phyloP scores from a whole-genome alignment of 2,888 invertebrate species.

The Taphrorychus bicolor region DNA sequence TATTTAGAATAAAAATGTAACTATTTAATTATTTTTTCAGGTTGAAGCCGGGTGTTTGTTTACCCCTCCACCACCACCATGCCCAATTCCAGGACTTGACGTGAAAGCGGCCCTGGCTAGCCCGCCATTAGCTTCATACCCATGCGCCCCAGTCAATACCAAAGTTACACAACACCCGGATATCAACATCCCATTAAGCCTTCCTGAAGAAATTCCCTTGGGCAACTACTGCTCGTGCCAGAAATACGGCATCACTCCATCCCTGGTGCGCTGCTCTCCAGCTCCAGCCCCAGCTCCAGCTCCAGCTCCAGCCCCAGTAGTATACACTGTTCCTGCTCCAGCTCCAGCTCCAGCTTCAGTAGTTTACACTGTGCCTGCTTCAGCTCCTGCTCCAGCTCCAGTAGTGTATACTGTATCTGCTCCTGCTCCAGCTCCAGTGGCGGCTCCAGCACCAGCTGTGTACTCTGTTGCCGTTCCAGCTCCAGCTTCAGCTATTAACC shows the following conservation, averaged over 20 bases:
- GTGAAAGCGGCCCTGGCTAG: neutral
- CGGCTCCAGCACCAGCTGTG: neutral
- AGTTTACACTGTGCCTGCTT: neutral
- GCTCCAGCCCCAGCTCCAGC: neutral
- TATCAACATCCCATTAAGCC: constrained; percentile 21
- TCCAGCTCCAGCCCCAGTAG: neutral
- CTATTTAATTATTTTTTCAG: too few species aligned
- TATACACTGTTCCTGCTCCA: constrained; percentile 1
- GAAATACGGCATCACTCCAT: constrained; percentile 28
- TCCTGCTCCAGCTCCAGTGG: constrained; percentile 8
- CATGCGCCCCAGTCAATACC: constrained; percentile 4
- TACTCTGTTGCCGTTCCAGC: constrained; percentile 1
- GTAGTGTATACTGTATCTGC: neutral
- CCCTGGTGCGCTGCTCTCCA: constrained; percentile 20
- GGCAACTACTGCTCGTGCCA: constrained; percentile 35
- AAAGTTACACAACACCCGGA: constrained; percentile 24
- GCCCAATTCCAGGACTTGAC: neutral
- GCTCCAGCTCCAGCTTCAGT: constrained; percentile 10
- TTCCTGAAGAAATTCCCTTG: constrained; percentile 27
- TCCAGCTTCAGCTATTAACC: neutral
- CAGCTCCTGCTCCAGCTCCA: neutral
- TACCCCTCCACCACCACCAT: constrained; percentile 2
- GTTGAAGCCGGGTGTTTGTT: constrained; percentile 15
- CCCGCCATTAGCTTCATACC: neutral
- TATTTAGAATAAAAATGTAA: neutral